A percentile compares a stretch with the other conserved stretches of the same genome.
Evolutionary conservation across 2,797 vertebrate species (phyloP).

Genomic region (Sphenodon punctatus): DNA sequence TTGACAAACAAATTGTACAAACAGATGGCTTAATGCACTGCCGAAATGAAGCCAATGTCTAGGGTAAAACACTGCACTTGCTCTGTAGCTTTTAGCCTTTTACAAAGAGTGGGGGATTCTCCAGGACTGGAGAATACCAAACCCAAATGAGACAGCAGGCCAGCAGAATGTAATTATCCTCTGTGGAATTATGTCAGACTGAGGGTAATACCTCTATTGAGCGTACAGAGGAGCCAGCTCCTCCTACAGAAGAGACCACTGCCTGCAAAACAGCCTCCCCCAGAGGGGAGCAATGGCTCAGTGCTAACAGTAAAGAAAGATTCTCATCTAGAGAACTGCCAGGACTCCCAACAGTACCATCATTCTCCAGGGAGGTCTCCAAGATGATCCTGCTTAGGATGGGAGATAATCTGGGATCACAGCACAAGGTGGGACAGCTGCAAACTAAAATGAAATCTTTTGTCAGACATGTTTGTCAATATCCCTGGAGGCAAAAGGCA

Average conservation of each 20-base stretch:
- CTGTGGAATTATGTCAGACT: background rate
- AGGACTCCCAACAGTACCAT: background rate
- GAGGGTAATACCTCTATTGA: background rate
- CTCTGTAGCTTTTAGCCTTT: rapidly evolving
- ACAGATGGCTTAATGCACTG: rapidly evolving
- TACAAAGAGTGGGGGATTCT: rapidly evolving
- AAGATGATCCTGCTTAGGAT: background rate
- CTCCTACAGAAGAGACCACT: background rate
- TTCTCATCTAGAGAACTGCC: background rate
- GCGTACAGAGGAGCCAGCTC: rapidly evolving
- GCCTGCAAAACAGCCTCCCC: too few relatives aligned
- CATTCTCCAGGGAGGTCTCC: rapidly evolving
- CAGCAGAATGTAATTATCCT: background rate
- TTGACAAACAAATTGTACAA: rapidly evolving
- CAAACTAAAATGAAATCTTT: background rate
- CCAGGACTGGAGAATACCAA: background rate
- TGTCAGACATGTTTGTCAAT: background rate
- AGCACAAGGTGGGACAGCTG: background rate
- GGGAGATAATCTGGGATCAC: background rate
- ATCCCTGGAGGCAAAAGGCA: background rate
- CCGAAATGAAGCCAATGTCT: background rate
- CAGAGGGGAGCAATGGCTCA: background rate
- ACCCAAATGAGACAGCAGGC: background rate
- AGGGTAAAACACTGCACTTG: background rate
- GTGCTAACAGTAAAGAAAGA: background rate